Conservation (phyloP, 2,888 invertebrate genomes). For the Aquatica leii region DNA sequence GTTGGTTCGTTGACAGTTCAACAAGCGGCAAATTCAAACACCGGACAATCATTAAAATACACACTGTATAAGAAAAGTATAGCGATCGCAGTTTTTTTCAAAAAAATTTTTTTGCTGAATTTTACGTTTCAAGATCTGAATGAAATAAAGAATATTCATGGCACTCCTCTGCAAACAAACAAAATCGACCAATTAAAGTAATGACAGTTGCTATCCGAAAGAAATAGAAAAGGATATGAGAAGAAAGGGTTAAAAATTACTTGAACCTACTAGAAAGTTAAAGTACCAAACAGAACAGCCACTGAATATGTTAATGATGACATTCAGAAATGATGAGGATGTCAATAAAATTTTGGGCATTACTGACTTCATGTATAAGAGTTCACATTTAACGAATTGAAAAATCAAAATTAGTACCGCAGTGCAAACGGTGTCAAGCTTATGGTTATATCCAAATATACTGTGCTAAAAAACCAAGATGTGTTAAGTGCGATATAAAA, state of each 20-base stretch:
- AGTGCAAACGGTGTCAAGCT: no score
- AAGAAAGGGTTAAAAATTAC: constrained; percentile 9
- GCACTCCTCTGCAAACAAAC: no score
- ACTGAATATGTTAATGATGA: constrained; percentile 13
- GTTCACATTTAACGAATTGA: constrained; percentile 3
- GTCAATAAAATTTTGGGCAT: constrained; percentile 10
- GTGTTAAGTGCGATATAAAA: no score
- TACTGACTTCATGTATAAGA: constrained; percentile 9
- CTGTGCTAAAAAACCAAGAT: constrained; percentile 20
- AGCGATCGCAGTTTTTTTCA: no score
- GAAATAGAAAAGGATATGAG: background rate
- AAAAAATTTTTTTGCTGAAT: no score
- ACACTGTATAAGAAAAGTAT: no score
- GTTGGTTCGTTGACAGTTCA: no score
- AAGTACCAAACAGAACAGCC: background rate
- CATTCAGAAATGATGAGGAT: constrained; percentile 12
- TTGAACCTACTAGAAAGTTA: constrained; percentile 11
- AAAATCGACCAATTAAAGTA: no score
- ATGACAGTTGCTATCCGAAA: background rate
- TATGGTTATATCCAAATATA: constrained; percentile 23
- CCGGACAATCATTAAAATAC: no score
- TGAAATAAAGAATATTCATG: no score
- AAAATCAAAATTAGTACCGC: constrained; percentile 17
- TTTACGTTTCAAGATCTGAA: no score
- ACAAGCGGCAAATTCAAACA: no score